These are phyloP conservation scores for Epinotia ramella DNA, from an alignment of 2,888 invertebrate species.

Conservation along the genomic window DNA sequence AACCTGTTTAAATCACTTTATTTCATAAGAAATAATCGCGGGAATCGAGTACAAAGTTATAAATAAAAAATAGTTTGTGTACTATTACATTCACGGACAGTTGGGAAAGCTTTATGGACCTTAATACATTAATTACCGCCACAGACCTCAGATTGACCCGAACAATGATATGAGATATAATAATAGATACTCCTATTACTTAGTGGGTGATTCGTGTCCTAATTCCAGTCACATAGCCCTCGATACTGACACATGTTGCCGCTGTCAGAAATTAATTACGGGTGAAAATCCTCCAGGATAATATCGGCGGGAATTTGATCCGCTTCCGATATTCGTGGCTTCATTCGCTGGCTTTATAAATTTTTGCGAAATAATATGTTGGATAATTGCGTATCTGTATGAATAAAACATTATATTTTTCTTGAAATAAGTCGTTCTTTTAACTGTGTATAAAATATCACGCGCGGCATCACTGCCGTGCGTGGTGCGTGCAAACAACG, in stretches of 20 bases:
- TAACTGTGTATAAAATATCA: not conserved
- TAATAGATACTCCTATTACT: slow-evolving; percentile 25
- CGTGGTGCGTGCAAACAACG: no score
- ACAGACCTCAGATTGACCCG: not conserved
- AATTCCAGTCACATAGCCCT: slow-evolving; percentile 39
- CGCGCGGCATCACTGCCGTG: no score
- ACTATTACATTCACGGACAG: not conserved
- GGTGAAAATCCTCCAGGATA: slow-evolving; percentile 37
- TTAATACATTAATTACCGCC: not conserved
- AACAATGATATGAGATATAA: slow-evolving; percentile 22
- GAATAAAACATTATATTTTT: not conserved
- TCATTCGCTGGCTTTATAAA: slow-evolving; percentile 22
- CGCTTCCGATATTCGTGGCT: slow-evolving; percentile 19
- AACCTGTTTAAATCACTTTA: no score
- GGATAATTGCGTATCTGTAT: slow-evolving; percentile 16
- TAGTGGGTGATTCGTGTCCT: slow-evolving; percentile 24
- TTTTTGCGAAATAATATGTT: slow-evolving; percentile 15
- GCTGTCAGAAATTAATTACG: slow-evolving; percentile 39
- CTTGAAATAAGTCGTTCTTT: not conserved
- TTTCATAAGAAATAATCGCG: no score
- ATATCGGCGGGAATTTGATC: slow-evolving; percentile 31
- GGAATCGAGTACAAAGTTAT: no score
- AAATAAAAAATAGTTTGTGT: not conserved
- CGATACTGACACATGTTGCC: slow-evolving; percentile 42
- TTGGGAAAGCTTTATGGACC: not conserved